Conservation (phyloP, 2,888 invertebrate genomes). For the Stegophylla sp. region DNA sequence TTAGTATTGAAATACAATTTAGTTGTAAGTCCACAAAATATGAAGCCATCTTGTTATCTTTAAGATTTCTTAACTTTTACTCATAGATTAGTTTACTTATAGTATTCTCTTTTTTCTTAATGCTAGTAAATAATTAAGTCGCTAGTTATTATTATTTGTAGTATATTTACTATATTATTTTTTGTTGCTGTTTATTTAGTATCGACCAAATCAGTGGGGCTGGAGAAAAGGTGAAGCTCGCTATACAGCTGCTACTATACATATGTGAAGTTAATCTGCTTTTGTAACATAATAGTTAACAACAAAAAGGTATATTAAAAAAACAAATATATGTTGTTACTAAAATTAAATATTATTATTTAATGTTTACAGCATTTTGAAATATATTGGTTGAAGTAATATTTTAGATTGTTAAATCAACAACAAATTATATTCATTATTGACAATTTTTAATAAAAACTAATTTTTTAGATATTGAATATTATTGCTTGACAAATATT, state of each 20-base stretch:
- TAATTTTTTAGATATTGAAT: constrained; percentile 4
- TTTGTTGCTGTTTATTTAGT: constrained; percentile 70
- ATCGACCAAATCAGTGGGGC: constrained; percentile 89
- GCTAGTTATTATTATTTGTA: not conserved
- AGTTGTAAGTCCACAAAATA: too few species aligned
- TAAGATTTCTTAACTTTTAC: too few species aligned
- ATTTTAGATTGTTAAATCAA: constrained; percentile 1
- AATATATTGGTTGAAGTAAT: constrained; percentile 4
- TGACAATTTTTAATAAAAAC: constrained; percentile 3
- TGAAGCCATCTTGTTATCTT: too few species aligned
- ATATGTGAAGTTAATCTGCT: constrained; percentile 72
- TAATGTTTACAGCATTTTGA: constrained; percentile 17
- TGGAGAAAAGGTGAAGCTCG: constrained; percentile 91
- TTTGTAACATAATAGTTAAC: constrained; percentile 13
- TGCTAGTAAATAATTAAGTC: too few species aligned
- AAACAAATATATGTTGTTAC: not conserved
- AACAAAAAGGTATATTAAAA: constrained; percentile 2
- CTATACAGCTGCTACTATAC: constrained; percentile 93
- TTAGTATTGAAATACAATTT: too few species aligned
- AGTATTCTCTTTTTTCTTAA: too few species aligned
- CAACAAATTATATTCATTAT: not conserved
- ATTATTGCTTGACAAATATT: constrained; percentile 13
- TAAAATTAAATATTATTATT: not conserved
- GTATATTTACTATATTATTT: not conserved
- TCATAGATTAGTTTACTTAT: too few species aligned